A percentile compares a stretch with the other conserved stretches of the same genome.
phyloP scores from a whole-genome alignment of 1,140 invertebrate genomes.

The Diabrotica virgifera region DNA sequence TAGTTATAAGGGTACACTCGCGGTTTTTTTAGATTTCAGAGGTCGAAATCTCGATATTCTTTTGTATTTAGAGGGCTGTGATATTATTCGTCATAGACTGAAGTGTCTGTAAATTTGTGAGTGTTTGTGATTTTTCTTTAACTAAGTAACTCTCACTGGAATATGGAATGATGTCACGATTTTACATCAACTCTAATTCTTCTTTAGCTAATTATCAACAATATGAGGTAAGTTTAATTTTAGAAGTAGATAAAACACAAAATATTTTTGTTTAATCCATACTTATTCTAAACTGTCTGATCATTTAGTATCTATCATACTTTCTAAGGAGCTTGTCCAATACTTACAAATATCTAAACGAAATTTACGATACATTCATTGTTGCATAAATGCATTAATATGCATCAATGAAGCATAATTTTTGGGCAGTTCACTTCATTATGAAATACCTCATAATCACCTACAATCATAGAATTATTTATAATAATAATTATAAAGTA shows the following conservation, averaged over 20 bases:
- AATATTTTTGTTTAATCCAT: too few relatives aligned
- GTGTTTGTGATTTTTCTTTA: not conserved
- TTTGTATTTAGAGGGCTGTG: slow-evolving; percentile 5
- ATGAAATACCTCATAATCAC: too few relatives aligned
- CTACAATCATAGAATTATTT: too few relatives aligned
- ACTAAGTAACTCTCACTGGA: slow-evolving; percentile 19
- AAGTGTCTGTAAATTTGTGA: slow-evolving; percentile 6
- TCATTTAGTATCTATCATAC: not conserved
- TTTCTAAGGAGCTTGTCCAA: too few relatives aligned
- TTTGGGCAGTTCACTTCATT: too few relatives aligned
- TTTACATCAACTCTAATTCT: slow-evolving; percentile 46
- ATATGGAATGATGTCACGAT: slow-evolving; percentile 48
- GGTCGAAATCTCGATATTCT: not conserved
- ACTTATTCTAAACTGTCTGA: not conserved
- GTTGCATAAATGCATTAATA: too few relatives aligned
- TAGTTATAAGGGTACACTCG: not conserved
- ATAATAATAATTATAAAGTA: too few relatives aligned
- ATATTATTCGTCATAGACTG: slow-evolving; percentile 1
- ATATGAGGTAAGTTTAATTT: slow-evolving; percentile 43
- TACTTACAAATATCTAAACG: too few relatives aligned
- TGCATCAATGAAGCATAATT: too few relatives aligned
- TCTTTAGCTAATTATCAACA: slow-evolving; percentile 46
- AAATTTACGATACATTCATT: too few relatives aligned
- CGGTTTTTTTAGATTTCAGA: not conserved
- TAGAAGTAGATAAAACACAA: not conserved